phyloP scores from a whole-genome alignment of 2,888 invertebrate genomes.

The Orthosia cruda region DNA sequence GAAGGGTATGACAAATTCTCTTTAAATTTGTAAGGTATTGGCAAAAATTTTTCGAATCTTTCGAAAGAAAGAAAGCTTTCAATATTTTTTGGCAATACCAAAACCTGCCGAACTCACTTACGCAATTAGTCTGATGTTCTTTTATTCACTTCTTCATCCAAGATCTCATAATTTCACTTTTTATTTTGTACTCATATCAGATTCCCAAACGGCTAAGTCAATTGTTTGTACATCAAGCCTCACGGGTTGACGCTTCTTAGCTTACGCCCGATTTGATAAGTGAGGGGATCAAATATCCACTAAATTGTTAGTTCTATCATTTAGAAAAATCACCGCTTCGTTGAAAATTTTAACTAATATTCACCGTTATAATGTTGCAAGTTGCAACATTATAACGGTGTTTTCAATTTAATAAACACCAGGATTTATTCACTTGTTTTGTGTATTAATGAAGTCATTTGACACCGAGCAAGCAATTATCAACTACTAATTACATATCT shows the following conservation, averaged over 20 bases:
- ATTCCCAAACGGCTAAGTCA: not conserved
- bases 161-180: not conserved
- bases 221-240: not conserved
- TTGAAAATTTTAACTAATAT: conserved; percentile 15
- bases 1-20: too few relatives aligned
- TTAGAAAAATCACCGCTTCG: conserved; percentile 1
- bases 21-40: too few relatives aligned
- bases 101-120: too few relatives aligned
- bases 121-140: too few relatives aligned
- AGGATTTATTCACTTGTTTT: conserved; percentile 59
- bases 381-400: conserved; percentile 44
- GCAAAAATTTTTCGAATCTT: too few relatives aligned
- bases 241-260: not conserved
- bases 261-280: conserved; percentile 3
- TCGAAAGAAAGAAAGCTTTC: too few relatives aligned
- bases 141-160: not conserved
- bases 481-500: conserved; percentile 69
- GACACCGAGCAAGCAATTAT: conserved; percentile 66
- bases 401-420: conserved; percentile 54
- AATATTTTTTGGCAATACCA: too few relatives aligned
- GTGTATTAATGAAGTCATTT: conserved; percentile 60
- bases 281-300: conserved; percentile 17
- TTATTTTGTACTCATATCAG: not conserved
- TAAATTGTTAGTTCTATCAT: conserved; percentile 9
- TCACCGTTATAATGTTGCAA: conserved; percentile 44